Evolutionary conservation across 1,140 invertebrate genomes (phyloP).

Genomic region (Acromyrmex charruanus): DNA sequence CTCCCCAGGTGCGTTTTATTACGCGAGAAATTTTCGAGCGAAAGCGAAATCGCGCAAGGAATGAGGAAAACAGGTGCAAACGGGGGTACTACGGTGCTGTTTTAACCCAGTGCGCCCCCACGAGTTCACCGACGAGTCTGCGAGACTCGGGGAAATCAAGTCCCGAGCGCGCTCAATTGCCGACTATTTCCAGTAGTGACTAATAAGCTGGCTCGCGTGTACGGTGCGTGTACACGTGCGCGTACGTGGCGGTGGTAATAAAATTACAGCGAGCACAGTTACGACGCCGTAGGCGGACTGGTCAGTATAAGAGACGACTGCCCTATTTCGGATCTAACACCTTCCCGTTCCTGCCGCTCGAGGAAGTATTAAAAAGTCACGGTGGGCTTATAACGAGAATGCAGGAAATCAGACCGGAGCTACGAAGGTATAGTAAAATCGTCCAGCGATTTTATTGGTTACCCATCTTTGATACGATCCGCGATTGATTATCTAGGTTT

Average conservation of each 20-base stretch:
- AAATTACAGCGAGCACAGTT: constrained; percentile 66
- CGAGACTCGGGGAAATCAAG: constrained; percentile 65
- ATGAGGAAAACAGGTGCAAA: constrained; percentile 4
- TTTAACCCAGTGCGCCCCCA: constrained; percentile 19
- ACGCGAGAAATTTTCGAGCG: neutral
- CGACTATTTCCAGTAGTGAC: constrained; percentile 78
- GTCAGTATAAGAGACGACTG: constrained; percentile 70
- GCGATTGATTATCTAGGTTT: neutral
- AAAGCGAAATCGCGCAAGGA: neutral
- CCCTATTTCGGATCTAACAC: constrained; percentile 74
- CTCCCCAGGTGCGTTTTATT: neutral
- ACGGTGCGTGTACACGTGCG: constrained; percentile 32
- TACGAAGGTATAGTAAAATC: neutral
- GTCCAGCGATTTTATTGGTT: neutral
- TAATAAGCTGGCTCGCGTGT: constrained; percentile 72
- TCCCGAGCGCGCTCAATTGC: constrained; percentile 59
- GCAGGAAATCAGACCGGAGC: neutral
- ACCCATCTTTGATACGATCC: neutral
- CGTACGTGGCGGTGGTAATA: constrained; percentile 49
- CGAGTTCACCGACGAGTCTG: constrained; percentile 18
- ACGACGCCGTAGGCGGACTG: constrained; percentile 80
- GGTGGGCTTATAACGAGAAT: neutral
- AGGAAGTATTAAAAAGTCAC: neutral
- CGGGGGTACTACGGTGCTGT: too few species aligned
- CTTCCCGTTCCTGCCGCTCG: constrained; percentile 52